These are phyloP conservation scores for Anoplophora glabripennis DNA, from an alignment of 1,140 invertebrate species.

Conservation along the genomic window DNA sequence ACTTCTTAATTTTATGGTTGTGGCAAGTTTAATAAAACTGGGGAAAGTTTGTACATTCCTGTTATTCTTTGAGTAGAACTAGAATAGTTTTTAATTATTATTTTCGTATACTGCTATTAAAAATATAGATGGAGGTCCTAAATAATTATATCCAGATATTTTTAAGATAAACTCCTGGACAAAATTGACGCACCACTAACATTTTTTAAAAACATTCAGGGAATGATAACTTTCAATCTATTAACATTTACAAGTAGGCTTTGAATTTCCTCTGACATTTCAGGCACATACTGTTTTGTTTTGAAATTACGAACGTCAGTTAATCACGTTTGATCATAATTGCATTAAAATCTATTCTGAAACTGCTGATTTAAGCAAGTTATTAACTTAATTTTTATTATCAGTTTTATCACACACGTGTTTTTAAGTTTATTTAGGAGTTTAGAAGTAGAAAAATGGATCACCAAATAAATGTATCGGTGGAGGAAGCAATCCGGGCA, in stretches of 20 bases:
- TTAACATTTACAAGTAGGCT: no score
- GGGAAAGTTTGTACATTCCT: no score
- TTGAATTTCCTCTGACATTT: background rate
- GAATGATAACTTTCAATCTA: no score
- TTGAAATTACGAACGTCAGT: background rate
- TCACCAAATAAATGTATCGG: constrained; percentile 15
- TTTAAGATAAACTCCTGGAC: constrained; percentile 10
- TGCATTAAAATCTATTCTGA: background rate
- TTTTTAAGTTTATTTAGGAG: no score
- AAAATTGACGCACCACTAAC: background rate
- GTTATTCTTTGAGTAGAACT: no score
- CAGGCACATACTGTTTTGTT: background rate
- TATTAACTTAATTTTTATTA: background rate
- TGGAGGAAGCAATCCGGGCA: constrained; percentile 12
- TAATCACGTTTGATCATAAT: background rate
- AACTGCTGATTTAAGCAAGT: background rate
- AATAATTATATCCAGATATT: no score
- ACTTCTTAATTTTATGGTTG: no score
- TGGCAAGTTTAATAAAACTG: no score
- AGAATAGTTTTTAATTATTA: no score
- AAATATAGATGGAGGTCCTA: no score
- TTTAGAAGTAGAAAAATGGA: background rate
- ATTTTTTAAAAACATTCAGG: background rate
- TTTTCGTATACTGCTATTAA: no score
- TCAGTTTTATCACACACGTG: no score